phyloP scores from a whole-genome alignment of 2,113 vertebrate species.

The Pyrgilauda ruficollis region DNA sequence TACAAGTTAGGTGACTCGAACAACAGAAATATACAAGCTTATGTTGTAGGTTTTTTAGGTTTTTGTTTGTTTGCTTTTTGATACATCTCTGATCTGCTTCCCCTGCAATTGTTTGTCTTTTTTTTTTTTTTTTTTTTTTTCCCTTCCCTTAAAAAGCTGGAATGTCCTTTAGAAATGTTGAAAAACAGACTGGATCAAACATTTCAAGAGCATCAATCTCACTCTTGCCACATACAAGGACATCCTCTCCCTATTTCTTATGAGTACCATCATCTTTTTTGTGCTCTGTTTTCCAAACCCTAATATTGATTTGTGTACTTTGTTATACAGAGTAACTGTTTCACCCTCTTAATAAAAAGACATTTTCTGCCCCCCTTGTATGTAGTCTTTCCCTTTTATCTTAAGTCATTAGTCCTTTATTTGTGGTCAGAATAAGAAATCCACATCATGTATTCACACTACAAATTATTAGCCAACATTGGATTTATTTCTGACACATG shows the following conservation, averaged over 20 bases:
- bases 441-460: neutral
- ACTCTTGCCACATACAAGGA: neutral
- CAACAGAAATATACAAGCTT: neutral
- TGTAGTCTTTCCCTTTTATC: neutral
- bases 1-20: neutral
- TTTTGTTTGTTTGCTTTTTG: neutral
- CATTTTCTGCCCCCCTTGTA: neutral
- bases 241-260: neutral
- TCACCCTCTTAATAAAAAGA: neutral
- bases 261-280: rapidly evolving
- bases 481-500: neutral
- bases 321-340: neutral
- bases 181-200: neutral
- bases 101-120: neutral
- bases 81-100: neutral
- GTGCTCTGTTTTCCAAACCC: neutral
- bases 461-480: neutral
- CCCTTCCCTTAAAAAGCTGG: neutral
- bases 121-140: too few relatives aligned
- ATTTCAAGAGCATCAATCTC: neutral
- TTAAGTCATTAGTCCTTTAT: neutral
- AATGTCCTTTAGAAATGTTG: neutral
- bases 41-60: neutral
- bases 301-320: neutral
- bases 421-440: neutral